Evolutionary conservation across 1,140 invertebrate species (phyloP), one percentile per base, ranked within the genome.

Genomic region (Apis cerana): DNA sequence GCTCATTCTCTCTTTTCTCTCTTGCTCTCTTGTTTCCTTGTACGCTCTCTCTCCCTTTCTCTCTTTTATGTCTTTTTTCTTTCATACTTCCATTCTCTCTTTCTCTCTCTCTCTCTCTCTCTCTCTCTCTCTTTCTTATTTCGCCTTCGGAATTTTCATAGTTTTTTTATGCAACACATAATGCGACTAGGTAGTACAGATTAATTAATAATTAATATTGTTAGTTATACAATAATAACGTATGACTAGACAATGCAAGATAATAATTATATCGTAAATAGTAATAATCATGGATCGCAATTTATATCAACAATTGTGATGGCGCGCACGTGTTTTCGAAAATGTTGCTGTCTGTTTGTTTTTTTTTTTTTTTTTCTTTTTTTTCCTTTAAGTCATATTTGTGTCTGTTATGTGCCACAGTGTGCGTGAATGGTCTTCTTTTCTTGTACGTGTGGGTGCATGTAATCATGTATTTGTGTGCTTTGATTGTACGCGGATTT

Each of bases 231-330:
- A 94, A 94, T 94, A 93, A 94, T 94, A 94, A 94, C 93, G 90
- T 94, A 94, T 94, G 93, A 93, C 93, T 94, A 94, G 93, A 94
- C 93, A 94, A 94, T 94, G 93, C 92, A 94, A 94, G 93, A 94
- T 94, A 94, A 94, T 94, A 94, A 94, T 94, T 94, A 94, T 94
- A 94, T 94, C 89, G 90, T 94, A 94, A 94, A 93, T 94, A 94
- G 90, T 94, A 94, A 94, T 94, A 94, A 94, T 94, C 91, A 92
- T 94, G 92, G 93, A 93, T 94, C 92, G 93, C 92, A 94, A 94
- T 94, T 94, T 92, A 93, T 94, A 93, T 94, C 90, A 94, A 94
- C 93, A 94, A 94, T 93, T 76, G 91, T 94, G 90, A 92, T 92
- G 92, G 91, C 92, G 92, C 91, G 90, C 91, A 92, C 83, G 83